These are phyloP conservation scores for Listronotus oregonensis DNA, from an alignment of 1,140 invertebrate genomes.

Conservation along the genomic window DNA sequence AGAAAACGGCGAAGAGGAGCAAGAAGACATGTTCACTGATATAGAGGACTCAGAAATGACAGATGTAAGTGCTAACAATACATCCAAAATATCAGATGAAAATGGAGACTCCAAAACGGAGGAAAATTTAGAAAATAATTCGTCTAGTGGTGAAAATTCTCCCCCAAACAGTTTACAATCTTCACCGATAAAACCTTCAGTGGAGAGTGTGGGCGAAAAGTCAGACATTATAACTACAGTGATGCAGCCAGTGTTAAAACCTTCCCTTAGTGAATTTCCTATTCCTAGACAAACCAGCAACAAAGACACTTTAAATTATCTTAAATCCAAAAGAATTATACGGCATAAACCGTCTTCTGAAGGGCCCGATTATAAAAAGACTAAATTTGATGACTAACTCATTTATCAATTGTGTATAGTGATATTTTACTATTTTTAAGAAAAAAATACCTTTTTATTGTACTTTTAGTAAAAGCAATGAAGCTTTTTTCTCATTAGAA, in stretches of 20 bases:
- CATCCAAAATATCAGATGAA: background rate
- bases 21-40: slow-evolving; percentile 37
- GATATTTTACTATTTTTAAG: slow-evolving; percentile 7
- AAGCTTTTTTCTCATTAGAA: background rate
- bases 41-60: slow-evolving; percentile 38
- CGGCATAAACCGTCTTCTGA: slow-evolving; percentile 43
- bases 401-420: slow-evolving; percentile 3
- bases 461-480: background rate
- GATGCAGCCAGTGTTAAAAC: slow-evolving; percentile 35
- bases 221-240: slow-evolving; percentile 36
- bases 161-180: slow-evolving; percentile 4
- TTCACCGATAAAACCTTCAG: slow-evolving; percentile 38
- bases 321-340: slow-evolving; percentile 53
- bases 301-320: slow-evolving; percentile 51
- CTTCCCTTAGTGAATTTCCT: slow-evolving; percentile 46
- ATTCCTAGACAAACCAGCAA: slow-evolving; percentile 44
- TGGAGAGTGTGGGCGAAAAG: slow-evolving; percentile 28
- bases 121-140: slow-evolving; percentile 34
- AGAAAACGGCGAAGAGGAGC: slow-evolving; percentile 36
- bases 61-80: slow-evolving; percentile 1
- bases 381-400: slow-evolving; percentile 19
- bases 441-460: background rate
- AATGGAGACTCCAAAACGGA: slow-evolving; percentile 12
- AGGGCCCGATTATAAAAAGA: slow-evolving; percentile 30
- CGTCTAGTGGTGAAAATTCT: slow-evolving; percentile 4